Evolutionary conservation across 2,797 vertebrate species (phyloP), one percentile per base, ranked within the genome.

Genomic region (Hypotaenidia okinawae): DNA sequence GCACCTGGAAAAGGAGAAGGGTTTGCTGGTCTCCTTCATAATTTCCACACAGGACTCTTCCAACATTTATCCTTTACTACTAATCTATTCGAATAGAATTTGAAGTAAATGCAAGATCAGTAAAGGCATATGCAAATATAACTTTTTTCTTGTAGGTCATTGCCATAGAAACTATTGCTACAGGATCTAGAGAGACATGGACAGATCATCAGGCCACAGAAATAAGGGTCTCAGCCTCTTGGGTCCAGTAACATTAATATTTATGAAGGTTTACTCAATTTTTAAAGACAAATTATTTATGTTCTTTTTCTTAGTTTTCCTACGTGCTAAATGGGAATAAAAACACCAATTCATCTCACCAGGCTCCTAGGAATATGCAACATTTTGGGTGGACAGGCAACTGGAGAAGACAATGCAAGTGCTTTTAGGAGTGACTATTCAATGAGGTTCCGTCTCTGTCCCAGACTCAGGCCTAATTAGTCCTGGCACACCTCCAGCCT

Each of bases 71-170:
- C 52, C 81, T 94, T 95, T 91, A 85, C 63, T 93, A 69, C 52
- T 96, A 92, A 96, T 90, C 89, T 95, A 73, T 89, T 91, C 2
- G 28, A 89, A 86, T 47, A 87, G 55, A 93, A 93, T 89, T 81
- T 72, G 74, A 96, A 87, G 82, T 68, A 88, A 94, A 91, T 81
- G 58, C 90, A 90, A 92, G 92, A 95, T 78, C 90, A 92, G 75
- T 96, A 96, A 96, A 97, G 76, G 93, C 92, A 67, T 96, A 97
- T 93, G 96, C 95, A 97, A 96, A 97, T 93, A 92, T 63, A 95
- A 94, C 87, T 84, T 86, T 89, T 96, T 96, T 93, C 94, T 86
- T 95, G 95, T 97, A 96, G 96, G 96, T 97, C 96, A 96, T 96
- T 95, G 84, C 93, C 94, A 95, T 97, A 95, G 96, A 95, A 97